Evolutionary conservation across 2,888 invertebrate genomes (phyloP).

Genomic region (Ptychoptera albimana): DNA sequence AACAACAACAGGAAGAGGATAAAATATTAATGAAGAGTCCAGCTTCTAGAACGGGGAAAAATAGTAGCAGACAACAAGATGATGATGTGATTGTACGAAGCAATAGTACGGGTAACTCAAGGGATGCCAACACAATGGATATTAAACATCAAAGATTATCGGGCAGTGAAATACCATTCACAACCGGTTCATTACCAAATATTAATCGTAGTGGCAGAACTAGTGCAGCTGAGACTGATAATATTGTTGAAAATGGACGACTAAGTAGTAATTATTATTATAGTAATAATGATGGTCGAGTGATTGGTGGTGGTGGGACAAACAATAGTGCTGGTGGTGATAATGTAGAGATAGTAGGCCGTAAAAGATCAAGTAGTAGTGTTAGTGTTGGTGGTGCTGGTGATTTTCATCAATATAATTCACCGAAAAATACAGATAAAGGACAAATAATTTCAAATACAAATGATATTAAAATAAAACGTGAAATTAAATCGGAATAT

Average conservation of each 20-base stretch:
- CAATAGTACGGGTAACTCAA: conserved; percentile 2
- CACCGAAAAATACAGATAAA: neutral
- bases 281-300: neutral
- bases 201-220: neutral
- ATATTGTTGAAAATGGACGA: neutral
- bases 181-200: neutral
- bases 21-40: neutral
- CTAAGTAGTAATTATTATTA: conserved; percentile 1
- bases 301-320: neutral
- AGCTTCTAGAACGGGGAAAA: neutral
- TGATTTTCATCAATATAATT: neutral
- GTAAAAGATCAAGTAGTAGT: conserved; percentile 1
- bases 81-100: neutral
- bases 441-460: neutral
- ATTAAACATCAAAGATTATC: neutral
- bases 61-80: neutral
- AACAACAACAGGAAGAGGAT: neutral
- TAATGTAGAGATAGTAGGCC: conserved; percentile 2
- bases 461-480: conserved; percentile 8
- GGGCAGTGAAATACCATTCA: neutral
- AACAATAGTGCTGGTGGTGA: neutral
- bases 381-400: neutral
- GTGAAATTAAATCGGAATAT: conserved; percentile 12
- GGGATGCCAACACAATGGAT: neutral
- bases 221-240: neutral